phyloP scores from a whole-genome alignment of 2,113 vertebrate species.

The Zosterops japonicus region DNA sequence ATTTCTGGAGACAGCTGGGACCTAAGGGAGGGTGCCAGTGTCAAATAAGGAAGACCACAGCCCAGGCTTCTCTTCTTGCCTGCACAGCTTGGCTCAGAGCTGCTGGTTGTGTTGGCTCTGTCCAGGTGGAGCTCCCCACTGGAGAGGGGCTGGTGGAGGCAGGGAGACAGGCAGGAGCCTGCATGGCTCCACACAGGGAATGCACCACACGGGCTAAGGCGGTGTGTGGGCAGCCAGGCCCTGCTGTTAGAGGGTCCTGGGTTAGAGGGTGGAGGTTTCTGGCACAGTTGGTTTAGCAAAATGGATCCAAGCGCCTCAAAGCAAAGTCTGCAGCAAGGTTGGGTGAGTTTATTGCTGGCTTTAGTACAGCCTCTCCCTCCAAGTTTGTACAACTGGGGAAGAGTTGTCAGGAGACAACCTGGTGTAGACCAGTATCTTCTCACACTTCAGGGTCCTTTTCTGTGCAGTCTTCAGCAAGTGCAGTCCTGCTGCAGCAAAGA shows the following conservation, averaged over 20 bases:
- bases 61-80: neutral
- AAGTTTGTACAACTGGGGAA: neutral
- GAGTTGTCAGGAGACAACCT: neutral
- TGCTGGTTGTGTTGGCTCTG: neutral
- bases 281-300: neutral
- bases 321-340: neutral
- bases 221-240: neutral
- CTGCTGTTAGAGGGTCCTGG: neutral
- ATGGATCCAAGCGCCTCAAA: neutral
- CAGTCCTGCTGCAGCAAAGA: neutral
- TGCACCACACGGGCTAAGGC: rapidly evolving
- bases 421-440: neutral
- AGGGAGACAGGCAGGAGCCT: neutral
- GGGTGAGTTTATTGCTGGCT: neutral
- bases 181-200: neutral
- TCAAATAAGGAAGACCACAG: neutral
- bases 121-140: neutral
- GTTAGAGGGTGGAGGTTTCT: neutral
- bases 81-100: neutral
- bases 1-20: neutral
- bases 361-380: neutral
- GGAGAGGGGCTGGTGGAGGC: neutral
- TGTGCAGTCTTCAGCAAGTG: neutral
- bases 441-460: neutral
- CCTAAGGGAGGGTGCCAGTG: neutral